These are phyloP conservation scores for Ceriagrion tenellum DNA, from an alignment of 2,888 invertebrate genomes.

Conservation along the genomic window DNA sequence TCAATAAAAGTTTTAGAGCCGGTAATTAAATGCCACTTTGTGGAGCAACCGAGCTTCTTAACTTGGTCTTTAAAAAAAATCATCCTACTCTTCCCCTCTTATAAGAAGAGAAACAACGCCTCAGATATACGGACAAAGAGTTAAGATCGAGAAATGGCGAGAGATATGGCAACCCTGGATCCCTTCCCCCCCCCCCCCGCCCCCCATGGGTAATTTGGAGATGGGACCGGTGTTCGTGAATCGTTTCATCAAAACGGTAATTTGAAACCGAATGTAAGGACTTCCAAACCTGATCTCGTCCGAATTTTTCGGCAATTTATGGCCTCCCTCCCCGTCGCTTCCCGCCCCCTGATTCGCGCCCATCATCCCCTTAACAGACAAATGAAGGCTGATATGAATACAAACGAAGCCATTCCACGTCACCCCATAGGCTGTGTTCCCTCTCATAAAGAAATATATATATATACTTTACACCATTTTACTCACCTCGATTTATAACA, in stretches of 20 bases:
- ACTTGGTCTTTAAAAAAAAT: not conserved
- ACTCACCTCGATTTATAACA: not conserved
- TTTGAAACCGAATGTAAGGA: slow-evolving; percentile 14
- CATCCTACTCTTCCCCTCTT: not conserved
- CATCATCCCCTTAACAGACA: slow-evolving; percentile 3
- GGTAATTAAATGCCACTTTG: not conserved
- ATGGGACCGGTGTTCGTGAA: not conserved
- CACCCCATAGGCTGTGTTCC: not conserved
- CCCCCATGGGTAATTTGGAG: not conserved
- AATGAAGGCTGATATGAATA: slow-evolving; percentile 35
- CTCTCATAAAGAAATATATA: slow-evolving; percentile 6
- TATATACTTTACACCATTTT: slow-evolving; percentile 21
- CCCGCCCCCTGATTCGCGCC: not conserved
- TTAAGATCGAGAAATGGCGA: not conserved
- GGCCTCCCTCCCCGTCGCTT: not conserved
- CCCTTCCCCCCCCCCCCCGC: too few relatives aligned
- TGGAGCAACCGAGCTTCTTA: not conserved
- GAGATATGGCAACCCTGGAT: not conserved
- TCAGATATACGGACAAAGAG: not conserved
- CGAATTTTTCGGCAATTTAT: slow-evolving; percentile 8
- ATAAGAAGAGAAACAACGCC: not conserved
- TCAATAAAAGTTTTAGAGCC: not conserved
- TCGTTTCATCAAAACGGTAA: slow-evolving; percentile 31
- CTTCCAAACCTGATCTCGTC: slow-evolving; percentile 26
- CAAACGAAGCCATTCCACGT: not conserved